Evolutionary conservation across 2,113 vertebrate genomes (phyloP), one percentile per base, ranked within the genome.

Genomic region (Ptyas mucosa): DNA sequence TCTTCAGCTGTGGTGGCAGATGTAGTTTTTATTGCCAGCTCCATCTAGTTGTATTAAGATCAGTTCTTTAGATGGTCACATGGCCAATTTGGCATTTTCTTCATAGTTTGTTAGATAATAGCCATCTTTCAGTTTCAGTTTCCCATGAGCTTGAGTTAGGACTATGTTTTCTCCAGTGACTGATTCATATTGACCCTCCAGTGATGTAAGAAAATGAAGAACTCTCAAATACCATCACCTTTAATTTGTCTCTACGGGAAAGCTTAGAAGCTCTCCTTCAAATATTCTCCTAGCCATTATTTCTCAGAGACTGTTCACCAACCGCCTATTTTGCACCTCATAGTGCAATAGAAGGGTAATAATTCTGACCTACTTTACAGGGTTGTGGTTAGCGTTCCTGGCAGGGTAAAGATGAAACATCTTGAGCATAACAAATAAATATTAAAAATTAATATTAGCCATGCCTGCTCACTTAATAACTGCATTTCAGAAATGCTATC

Each of bases 161-260:
- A 21, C 55, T 86, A 91, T 43, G 43, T 85, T 85, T 91, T 91
- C 81, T 91, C 90, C 34, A 85, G 53, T 85, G 90, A 55, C 55
- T 91, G 52, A 85, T 92, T 91, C 75, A 91, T 54, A 64, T n/a
- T 92, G 34, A 21, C 8, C 51, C 5, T 69, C n/a, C 58, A 69
- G 49, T 46, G 53, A 85, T 43, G 23, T 55, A 51, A 87, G 55
- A 85, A 46, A 57, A 55, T 43, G 14, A 34, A 75, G 21, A 53
- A 18, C 86, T 88, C 21, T 81, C 52, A 69, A 21, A 64, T 64
- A n/a, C 8, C 49, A 39, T 46, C 26, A 46, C 23, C 69, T 88
- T 91, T 20, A 55, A 46, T 86, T 58, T 61, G 34, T 23, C 85
- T 64, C 46, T 52, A 91, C 12, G 24, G 15, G 43, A 58, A 12